Evolutionary conservation across 2,888 invertebrate genomes (phyloP).

Genomic region (Lithodes maja): DNA sequence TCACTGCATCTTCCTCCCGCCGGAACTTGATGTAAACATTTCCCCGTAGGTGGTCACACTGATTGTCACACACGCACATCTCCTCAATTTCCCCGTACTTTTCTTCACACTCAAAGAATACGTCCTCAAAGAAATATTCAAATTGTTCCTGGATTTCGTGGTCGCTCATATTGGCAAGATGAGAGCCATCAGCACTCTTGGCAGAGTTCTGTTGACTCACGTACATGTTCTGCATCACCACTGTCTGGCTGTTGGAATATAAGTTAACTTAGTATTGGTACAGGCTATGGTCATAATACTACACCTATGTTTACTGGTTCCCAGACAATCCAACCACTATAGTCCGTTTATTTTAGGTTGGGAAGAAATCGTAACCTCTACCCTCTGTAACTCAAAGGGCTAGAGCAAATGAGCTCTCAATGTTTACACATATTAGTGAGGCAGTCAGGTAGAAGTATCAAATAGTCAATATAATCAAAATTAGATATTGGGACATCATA

Average conservation of each 20-base stretch:
- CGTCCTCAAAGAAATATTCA: slow-evolving; percentile 79
- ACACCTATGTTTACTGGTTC: too few relatives aligned
- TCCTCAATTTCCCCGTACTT: slow-evolving; percentile 80
- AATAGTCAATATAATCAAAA: too few relatives aligned
- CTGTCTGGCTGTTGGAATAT: slow-evolving; percentile 77
- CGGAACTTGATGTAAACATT: slow-evolving; percentile 79
- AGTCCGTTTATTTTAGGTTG: too few relatives aligned
- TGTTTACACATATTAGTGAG: too few relatives aligned
- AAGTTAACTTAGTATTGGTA: background rate
- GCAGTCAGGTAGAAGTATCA: too few relatives aligned
- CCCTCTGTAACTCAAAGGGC: too few relatives aligned
- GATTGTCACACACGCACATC: slow-evolving; percentile 80
- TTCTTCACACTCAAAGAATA: slow-evolving; percentile 78
- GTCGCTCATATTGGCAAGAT: slow-evolving; percentile 73
- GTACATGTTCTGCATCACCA: slow-evolving; percentile 78
- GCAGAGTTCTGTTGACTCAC: slow-evolving; percentile 78
- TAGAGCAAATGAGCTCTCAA: too few relatives aligned
- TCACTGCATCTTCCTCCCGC: slow-evolving; percentile 79
- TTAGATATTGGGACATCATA: too few relatives aligned
- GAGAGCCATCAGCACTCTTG: slow-evolving; percentile 77
- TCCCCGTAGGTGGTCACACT: slow-evolving; percentile 79
- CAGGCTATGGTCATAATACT: background rate
- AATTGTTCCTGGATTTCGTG: slow-evolving; percentile 78
- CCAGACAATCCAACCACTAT: too few relatives aligned
- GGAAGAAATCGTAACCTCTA: too few relatives aligned